Percentiles rank a stretch among this genome's conserved stretches.
Evolutionary conservation across 2,888 invertebrate genomes (phyloP).

Genomic region (Amiota mariae): DNA sequence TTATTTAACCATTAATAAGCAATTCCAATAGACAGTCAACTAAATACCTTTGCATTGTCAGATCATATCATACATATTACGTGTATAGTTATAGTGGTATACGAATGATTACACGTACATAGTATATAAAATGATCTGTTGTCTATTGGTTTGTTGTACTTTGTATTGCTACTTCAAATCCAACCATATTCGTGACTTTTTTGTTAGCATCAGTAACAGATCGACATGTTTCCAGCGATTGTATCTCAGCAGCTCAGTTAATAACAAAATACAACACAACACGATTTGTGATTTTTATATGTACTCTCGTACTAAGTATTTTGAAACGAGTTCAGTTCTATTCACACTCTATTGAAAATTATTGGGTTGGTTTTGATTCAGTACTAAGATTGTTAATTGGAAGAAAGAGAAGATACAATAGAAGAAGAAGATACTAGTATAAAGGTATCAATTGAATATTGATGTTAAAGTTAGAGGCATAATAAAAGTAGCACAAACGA

Average conservation of each 20-base stretch:
- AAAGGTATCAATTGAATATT: too few species aligned
- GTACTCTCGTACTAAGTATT: conserved; percentile 21
- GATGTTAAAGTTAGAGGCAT: not conserved
- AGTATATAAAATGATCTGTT: too few species aligned
- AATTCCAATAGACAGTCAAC: too few species aligned
- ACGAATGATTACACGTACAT: too few species aligned
- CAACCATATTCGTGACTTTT: not conserved
- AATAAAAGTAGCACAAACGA: not conserved
- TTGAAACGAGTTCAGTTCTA: conserved; percentile 56
- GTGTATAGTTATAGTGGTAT: too few species aligned
- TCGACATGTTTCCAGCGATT: too few species aligned
- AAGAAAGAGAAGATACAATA: not conserved
- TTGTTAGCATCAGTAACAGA: not conserved
- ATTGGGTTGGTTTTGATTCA: conserved; percentile 19
- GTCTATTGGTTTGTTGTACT: too few species aligned
- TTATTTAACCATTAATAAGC: too few species aligned
- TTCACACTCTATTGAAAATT: conserved; percentile 60
- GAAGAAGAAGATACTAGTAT: not conserved
- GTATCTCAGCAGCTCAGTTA: too few species aligned
- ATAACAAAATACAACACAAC: too few species aligned
- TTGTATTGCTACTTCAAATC: not conserved
- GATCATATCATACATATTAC: too few species aligned
- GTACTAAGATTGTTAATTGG: not conserved
- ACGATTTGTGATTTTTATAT: not conserved
- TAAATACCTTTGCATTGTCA: too few species aligned